Conservation (phyloP, 2,113 vertebrate genomes). For the Apus apus region DNA sequence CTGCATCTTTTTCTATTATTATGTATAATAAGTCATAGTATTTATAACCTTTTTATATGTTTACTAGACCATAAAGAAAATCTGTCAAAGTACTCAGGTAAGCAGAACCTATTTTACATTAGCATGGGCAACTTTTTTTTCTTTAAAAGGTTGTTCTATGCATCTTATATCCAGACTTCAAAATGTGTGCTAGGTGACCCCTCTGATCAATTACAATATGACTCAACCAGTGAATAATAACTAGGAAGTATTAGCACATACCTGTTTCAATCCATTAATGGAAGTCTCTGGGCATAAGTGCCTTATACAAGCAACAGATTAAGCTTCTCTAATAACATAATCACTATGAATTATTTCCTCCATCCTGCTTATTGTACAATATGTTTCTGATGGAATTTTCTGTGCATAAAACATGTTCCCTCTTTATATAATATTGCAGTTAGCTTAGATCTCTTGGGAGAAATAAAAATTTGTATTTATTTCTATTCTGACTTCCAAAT, state of each 20-base stretch:
- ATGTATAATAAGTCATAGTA: not conserved
- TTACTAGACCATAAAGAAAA: not conserved
- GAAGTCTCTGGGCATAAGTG: not conserved
- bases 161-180: not conserved
- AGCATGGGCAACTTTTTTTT: not conserved
- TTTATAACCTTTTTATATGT: not conserved
- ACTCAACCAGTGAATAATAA: not conserved
- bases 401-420: not conserved
- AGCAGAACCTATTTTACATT: not conserved
- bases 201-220: not conserved
- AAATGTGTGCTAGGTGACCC: not conserved
- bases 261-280: not conserved
- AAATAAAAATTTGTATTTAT: conserved; percentile 26
- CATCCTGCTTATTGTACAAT: not conserved
- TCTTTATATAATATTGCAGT: not conserved
- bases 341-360: not conserved
- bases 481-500: conserved; percentile 6
- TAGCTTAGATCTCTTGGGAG: not conserved
- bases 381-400: not conserved
- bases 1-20: not conserved
- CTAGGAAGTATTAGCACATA: not conserved
- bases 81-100: not conserved
- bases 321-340: not conserved
- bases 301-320: not conserved
- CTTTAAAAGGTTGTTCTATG: not conserved